Conservation (phyloP, 2,888 invertebrate species). For the Ectobius pallidus region DNA sequence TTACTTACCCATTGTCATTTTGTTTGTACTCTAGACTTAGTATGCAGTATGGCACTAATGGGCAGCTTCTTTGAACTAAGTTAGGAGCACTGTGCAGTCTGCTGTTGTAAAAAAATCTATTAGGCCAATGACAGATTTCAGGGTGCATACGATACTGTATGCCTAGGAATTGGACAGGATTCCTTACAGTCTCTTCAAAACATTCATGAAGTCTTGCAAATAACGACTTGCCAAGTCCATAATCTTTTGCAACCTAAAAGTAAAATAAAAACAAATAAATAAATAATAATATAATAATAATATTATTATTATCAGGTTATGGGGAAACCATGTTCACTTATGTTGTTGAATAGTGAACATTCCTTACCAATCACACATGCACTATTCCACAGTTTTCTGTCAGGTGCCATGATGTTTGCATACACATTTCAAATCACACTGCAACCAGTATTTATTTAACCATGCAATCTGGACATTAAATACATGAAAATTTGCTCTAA, state of each 20-base stretch:
- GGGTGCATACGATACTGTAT: conserved; percentile 87
- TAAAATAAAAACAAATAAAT: conserved; percentile 26
- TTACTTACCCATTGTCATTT: conserved; percentile 39
- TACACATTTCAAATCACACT: no score
- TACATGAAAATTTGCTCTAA: no score
- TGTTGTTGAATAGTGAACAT: no score
- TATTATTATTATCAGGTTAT: background rate
- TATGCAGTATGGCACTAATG: conserved; percentile 65
- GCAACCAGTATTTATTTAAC: no score
- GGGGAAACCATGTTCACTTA: no score
- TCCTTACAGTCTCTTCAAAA: conserved; percentile 56
- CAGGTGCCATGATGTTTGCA: no score
- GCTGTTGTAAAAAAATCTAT: conserved; percentile 70
- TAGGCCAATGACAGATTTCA: conserved; percentile 81
- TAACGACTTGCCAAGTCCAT: conserved; percentile 75
- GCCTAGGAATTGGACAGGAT: conserved; percentile 63
- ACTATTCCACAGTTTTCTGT: no score
- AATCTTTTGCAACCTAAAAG: conserved; percentile 69
- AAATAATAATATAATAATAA: background rate
- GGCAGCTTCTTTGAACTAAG: conserved; percentile 48
- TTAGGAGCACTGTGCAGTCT: conserved; percentile 53
- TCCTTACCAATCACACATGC: no score
- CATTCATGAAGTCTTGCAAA: conserved; percentile 74
- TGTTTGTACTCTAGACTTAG: conserved; percentile 61
- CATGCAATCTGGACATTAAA: no score